Percentiles rank a stretch among this genome's conserved stretches.
Conservation (phyloP, 2,797 vertebrate genomes). For the Miichthys miiuy region DNA sequence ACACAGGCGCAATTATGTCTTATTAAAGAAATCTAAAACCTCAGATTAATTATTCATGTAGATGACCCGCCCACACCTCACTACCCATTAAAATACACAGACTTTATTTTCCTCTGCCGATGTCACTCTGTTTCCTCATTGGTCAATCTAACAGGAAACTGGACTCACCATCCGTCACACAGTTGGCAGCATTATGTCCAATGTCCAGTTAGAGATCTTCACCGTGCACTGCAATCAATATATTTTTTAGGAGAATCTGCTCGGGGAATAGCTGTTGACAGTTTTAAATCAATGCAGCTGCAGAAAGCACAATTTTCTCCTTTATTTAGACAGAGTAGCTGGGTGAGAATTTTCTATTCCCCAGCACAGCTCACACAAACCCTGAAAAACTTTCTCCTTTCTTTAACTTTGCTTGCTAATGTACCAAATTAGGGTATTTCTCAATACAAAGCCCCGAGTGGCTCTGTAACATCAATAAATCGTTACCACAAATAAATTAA, state of each 20-base stretch:
- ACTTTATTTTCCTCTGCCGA: not conserved
- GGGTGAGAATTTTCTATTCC: constrained; percentile 17
- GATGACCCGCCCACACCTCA: not conserved
- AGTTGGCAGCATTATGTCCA: constrained; percentile 26
- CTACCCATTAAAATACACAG: constrained; percentile 32
- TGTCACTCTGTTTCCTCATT: constrained; percentile 12
- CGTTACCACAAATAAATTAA: constrained; percentile 1
- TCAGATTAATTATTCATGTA: constrained; percentile 65
- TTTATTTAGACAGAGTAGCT: constrained; percentile 38
- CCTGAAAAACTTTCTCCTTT: constrained; percentile 11
- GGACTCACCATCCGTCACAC: constrained; percentile 17
- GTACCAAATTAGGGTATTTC: not conserved
- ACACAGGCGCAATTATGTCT: constrained; percentile 67
- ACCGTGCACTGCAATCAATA: constrained; percentile 36
- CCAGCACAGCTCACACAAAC: constrained; percentile 4
- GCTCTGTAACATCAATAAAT: not conserved
- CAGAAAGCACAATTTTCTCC: constrained; percentile 24
- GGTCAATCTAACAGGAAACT: constrained; percentile 44
- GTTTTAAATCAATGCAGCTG: constrained; percentile 52
- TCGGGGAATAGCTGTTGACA: constrained; percentile 22
- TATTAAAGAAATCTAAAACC: constrained; percentile 70
- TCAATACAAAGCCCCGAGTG: not conserved
- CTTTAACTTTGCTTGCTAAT: not conserved
- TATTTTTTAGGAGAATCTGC: constrained; percentile 38
- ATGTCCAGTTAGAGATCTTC: constrained; percentile 43